Base-by-base conservation (phyloP, 2,888 invertebrate genomes). In the Tetranychus piercei region DNA sequence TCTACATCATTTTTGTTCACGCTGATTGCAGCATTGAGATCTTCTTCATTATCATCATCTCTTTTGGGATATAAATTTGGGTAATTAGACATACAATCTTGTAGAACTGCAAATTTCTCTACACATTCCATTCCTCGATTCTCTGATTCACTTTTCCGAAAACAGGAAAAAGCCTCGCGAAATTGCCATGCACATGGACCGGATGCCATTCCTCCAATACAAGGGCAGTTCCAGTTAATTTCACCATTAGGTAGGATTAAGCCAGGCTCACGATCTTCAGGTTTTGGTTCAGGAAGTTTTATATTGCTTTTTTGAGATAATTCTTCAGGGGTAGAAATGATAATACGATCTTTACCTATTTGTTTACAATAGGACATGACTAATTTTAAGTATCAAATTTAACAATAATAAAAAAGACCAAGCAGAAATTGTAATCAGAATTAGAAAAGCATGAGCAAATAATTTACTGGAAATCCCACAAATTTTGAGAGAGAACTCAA, bases 181-280 rank as follows among this genome's bases (percentile, higher is more conserved):
- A 96, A 96, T 82, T 93, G 90, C 18, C 89, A 86, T 1, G 94
- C 95, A 82, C 96, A 96, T 0, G 96, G 95, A 0, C 96, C 95
- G 0, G 92, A 92, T 6, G 94, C 92, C 91, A 95, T 94, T n/a
- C 94, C 94, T 18, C 95, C 95, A 64, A 96, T 86, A 82, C 96
- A 96, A 0, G 95, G 95, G 81, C 96, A 96, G 81, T 90, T 90
- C 95, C 95, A 96, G 84, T 96, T 96, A 78, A 96, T 93, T 77
- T 90, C 88, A 6, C 95, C 95, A 83, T 89, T 89, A 0, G 89
- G 85, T 75, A 90, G 84, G 78, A 95, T 88, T 18, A 94, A 84
- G 11, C 94, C 94, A 6, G 78, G 78, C 73, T 80, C 79, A 71
- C 79, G 79, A 72, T 78, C 78, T 22, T 76, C 78, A 23, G 76